Conservation (phyloP, 2,113 vertebrate species). For the Stegastes partitus region DNA sequence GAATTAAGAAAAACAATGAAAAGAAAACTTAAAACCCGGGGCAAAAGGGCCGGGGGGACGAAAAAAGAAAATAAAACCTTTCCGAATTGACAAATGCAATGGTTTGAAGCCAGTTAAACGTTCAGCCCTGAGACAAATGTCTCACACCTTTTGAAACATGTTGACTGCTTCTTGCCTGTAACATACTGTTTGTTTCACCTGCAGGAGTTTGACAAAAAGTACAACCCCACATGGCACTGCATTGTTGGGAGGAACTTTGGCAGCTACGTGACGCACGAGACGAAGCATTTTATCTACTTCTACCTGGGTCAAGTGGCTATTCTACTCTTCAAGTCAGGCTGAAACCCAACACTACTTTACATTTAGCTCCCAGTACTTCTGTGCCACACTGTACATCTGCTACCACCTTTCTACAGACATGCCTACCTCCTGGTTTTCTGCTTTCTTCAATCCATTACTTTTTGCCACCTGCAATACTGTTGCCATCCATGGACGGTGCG, state of each 20-base stretch:
- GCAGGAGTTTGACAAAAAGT: conserved; percentile 99
- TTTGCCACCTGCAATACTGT: conserved; percentile 11
- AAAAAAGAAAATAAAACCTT: no score
- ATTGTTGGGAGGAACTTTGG: conserved; percentile 99
- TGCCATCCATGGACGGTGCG: conserved; percentile 63
- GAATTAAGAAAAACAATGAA: no score
- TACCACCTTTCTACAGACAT: conserved; percentile 51
- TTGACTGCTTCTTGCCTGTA: neutral
- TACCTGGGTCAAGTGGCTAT: conserved; percentile 99
- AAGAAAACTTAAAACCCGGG: no score
- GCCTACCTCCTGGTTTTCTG: conserved; percentile 55
- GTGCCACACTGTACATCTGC: conserved; percentile 48
- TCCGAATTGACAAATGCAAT: no score
- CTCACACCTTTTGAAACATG: no score
- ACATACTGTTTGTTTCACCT: neutral
- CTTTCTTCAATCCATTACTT: conserved; percentile 30
- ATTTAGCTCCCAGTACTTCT: conserved; percentile 38
- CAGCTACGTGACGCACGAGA: conserved; percentile 99
- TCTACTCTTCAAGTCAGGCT: conserved; percentile 98
- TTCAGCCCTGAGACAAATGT: no score
- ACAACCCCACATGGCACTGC: conserved; percentile 99
- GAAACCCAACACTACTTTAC: conserved; percentile 65
- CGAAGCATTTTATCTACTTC: conserved; percentile 99
- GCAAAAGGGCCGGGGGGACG: no score
- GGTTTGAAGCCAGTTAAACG: no score